phyloP scores from a whole-genome alignment of 2,888 invertebrate species.

The Eurytoma adleriae region DNA sequence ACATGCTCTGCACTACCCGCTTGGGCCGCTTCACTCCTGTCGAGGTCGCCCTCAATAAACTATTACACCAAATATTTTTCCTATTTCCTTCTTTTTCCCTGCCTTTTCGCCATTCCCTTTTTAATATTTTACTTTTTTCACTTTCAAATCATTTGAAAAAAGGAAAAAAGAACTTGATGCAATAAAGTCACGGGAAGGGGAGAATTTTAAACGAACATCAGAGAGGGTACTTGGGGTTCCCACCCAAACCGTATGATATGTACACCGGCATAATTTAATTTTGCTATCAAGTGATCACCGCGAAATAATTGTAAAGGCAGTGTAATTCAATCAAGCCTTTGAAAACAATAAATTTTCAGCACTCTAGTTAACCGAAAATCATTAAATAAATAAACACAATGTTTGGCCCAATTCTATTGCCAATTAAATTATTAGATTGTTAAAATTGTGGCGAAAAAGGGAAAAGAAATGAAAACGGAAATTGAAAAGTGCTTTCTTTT shows the following conservation, averaged over 20 bases:
- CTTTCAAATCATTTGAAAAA: slow-evolving; percentile 36
- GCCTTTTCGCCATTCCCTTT: no score
- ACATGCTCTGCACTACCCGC: slow-evolving; percentile 37
- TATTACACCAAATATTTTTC: slow-evolving; percentile 58
- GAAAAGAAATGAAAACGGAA: not conserved
- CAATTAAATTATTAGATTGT: no score
- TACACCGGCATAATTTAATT: slow-evolving; percentile 44
- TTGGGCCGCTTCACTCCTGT: slow-evolving; percentile 59
- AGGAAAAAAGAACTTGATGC: not conserved
- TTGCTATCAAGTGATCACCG: slow-evolving; percentile 46
- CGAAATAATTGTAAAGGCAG: slow-evolving; percentile 43
- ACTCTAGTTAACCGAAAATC: no score
- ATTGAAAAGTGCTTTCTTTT: not conserved
- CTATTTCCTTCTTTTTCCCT: no score
- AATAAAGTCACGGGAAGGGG: not conserved
- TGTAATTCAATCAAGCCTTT: not conserved
- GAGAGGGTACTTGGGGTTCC: slow-evolving; percentile 43
- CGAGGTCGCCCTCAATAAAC: slow-evolving; percentile 62
- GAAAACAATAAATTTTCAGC: no score
- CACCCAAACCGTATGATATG: slow-evolving; percentile 31
- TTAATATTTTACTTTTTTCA: not conserved
- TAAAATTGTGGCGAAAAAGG: not conserved
- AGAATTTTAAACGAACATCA: slow-evolving; percentile 44
- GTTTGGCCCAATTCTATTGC: no score
- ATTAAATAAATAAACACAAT: no score